phyloP scores from a whole-genome alignment of 2,797 vertebrate species.

The Perodicticus potto region DNA sequence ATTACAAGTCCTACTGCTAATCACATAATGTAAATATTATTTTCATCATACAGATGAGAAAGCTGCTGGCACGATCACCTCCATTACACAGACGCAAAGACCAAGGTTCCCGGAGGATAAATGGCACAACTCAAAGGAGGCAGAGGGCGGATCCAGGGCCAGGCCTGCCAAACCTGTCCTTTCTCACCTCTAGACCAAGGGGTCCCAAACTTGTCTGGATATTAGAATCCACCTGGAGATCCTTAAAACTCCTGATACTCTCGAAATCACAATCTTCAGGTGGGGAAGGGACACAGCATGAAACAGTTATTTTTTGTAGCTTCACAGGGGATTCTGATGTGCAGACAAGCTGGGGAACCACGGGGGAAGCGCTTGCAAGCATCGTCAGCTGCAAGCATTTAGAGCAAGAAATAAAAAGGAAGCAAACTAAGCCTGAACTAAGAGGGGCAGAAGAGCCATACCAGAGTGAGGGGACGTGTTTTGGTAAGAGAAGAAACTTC shows the following conservation, averaged over 20 bases:
- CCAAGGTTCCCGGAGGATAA: accelerated
- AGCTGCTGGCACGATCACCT: neutral
- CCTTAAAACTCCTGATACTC: neutral
- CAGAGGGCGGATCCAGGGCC: neutral
- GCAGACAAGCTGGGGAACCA: neutral
- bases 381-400: neutral
- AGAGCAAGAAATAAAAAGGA: neutral
- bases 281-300: neutral
- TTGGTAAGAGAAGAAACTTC: neutral
- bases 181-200: neutral
- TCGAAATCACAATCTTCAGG: neutral
- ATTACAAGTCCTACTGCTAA: accelerated
- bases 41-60: neutral
- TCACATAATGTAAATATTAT: no score
- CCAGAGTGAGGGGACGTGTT: neutral
- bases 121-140: neutral
- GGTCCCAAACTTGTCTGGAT: neutral
- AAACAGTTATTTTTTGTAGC: no score
- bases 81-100: neutral
- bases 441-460: neutral
- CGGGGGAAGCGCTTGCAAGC: accelerated
- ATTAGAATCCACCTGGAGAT: neutral
- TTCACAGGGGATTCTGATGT: neutral
- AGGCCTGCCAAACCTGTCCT: no score
- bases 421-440: neutral